Base-by-base conservation (phyloP, 1,140 invertebrate genomes). In the Geopemphigus sp. region DNA sequence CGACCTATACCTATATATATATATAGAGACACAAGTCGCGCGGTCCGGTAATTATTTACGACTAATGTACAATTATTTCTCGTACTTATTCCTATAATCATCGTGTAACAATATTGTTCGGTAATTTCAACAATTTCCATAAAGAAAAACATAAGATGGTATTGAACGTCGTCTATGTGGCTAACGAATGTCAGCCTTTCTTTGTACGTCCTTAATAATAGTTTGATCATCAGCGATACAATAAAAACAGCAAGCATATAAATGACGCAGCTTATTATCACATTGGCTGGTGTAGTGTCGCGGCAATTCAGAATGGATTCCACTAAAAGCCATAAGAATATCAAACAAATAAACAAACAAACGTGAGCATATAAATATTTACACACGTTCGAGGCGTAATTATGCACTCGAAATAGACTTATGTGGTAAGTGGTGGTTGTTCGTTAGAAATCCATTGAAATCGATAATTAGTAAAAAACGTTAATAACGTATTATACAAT, bases 71-170 rank as follows among this genome's bases (percentile, higher is more conserved):
- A 39, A 39, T 29, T 0, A 26, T 70, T 72, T 54, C 4, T n/a
- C 15, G 10, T 61, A 78, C 74, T 47, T 45, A 61, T 78, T 19
- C 32, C 29, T 0, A 61, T 61, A 5, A 24, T 61, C 57, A 76
- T 76, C 15, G 56, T 61, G 39, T 76, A 76, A 76, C 73, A 76
- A 24, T 76, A 76, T 1, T 76, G 73, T 61, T 76, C 73, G 32
- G 57, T 63, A n/a, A 78, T 63, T 54, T 78, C 57, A n/a, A 78
- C 74, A 15, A 50, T 47, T 63, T 78, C 74, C 56, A 78, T 61
- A 4, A 1, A 59, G 15, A 26, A 12, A 4, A 22, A 59, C 45
- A 39, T 47, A 15, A 61, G 14, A 19, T 78, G 32, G n/a, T 78
- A 78, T 26, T 26, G 61, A 6, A 22, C 56, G 19, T 59, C 54